Evolutionary conservation across 2,797 vertebrate species (phyloP).

Genomic region (Anisognathus igniventris): DNA sequence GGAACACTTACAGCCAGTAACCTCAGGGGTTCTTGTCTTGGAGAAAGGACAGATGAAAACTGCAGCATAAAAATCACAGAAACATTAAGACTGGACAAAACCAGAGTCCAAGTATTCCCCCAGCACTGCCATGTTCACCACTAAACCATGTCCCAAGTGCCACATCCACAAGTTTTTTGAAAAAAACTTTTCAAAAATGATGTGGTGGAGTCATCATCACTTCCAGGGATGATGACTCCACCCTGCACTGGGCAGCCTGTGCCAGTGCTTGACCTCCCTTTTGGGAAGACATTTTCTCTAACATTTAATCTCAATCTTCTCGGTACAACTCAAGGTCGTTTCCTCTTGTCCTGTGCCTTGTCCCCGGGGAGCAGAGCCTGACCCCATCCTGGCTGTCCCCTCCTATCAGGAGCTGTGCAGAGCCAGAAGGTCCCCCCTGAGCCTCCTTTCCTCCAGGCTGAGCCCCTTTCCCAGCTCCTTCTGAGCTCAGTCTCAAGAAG

Average conservation of each 20-base stretch:
- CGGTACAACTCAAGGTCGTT: fast-evolving
- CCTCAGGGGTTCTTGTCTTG: not conserved
- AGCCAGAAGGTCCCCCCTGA: not conserved
- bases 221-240: not conserved
- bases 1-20: not conserved
- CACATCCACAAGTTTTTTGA: not conserved
- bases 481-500: not conserved
- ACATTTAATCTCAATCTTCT: not conserved
- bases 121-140: not conserved
- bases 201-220: not conserved
- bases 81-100: not conserved
- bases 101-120: not conserved
- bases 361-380: not conserved
- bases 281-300: not conserved
- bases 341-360: too few relatives aligned
- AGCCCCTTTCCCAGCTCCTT: not conserved
- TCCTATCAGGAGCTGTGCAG: not conserved
- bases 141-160: not conserved
- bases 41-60: not conserved
- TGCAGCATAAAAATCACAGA: not conserved
- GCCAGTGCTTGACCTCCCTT: not conserved
- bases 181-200: not conserved
- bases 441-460: not conserved
- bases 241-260: not conserved
- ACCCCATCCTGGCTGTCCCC: not conserved